phyloP scores from a whole-genome alignment of 1,140 invertebrate genomes.

The Lasioglossum albipes region DNA sequence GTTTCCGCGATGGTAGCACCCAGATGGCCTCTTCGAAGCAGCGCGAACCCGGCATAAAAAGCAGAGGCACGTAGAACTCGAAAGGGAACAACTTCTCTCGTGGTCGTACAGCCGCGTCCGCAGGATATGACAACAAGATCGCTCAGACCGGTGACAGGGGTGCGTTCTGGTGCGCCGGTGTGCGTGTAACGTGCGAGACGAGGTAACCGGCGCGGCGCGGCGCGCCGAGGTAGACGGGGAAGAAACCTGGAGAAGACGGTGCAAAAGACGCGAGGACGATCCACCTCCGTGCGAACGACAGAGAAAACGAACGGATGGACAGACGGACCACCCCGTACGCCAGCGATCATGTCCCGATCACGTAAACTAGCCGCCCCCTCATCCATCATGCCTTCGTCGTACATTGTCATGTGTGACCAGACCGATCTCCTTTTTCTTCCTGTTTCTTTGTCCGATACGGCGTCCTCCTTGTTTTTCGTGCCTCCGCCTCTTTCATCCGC shows the following conservation, averaged over 20 bases:
- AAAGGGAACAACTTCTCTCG: conserved; percentile 40
- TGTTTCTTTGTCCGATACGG: conserved; percentile 7
- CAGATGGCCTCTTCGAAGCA: conserved; percentile 28
- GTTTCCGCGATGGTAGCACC: neutral
- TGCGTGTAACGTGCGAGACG: conserved; percentile 34
- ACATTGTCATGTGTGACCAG: conserved; percentile 67
- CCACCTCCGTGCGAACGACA: conserved; percentile 46
- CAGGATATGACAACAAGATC: conserved; percentile 75
- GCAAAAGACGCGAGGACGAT: conserved; percentile 28
- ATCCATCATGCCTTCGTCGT: conserved; percentile 78
- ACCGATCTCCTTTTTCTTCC: conserved; percentile 35
- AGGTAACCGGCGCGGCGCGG: conserved; percentile 1
- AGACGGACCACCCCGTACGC: conserved; percentile 77
- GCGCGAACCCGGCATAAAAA: conserved; percentile 48
- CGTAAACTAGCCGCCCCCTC: conserved; percentile 80
- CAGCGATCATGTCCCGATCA: conserved; percentile 78
- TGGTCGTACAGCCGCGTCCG: conserved; percentile 55
- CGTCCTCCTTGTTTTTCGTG: conserved; percentile 19
- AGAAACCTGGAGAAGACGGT: conserved; percentile 17
- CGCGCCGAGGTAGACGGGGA: conserved; percentile 1
- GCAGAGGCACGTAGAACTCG: conserved; percentile 31
- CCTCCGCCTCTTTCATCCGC: neutral
- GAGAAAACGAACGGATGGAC: conserved; percentile 67
- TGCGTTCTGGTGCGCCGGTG: conserved; percentile 46
- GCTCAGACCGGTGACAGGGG: conserved; percentile 75